phyloP scores from a whole-genome alignment of 1,140 invertebrate species.

The Hydropsyche tenuis region DNA sequence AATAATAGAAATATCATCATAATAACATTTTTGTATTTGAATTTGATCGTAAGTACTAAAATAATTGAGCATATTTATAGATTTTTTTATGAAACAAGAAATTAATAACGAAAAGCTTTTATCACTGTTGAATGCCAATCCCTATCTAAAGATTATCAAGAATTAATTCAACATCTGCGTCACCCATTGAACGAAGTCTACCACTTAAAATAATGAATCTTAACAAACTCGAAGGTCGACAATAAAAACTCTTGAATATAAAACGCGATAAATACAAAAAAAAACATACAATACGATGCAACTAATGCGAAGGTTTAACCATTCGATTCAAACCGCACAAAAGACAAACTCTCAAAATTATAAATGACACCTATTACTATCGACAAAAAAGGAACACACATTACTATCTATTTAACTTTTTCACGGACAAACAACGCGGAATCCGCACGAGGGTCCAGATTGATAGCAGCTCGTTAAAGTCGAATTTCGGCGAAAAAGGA shows the following conservation, averaged over 20 bases:
- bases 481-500: slow-evolving; percentile 39
- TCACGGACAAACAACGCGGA: background rate
- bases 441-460: slow-evolving; percentile 29
- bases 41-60: no score
- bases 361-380: background rate
- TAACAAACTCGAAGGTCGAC: no score
- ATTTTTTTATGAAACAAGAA: no score
- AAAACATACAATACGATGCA: no score
- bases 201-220: background rate
- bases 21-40: no score
- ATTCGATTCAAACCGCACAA: slow-evolving; percentile 6
- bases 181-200: background rate
- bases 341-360: slow-evolving; percentile 14
- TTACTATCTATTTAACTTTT: background rate
- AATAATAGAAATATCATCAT: no score
- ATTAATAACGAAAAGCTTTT: no score
- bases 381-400: no score
- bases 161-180: background rate
- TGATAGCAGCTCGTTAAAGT: slow-evolving; percentile 41
- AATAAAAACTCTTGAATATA: no score
- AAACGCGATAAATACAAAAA: no score
- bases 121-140: background rate
- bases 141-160: background rate
- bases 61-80: no score
- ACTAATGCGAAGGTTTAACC: no score